Percentiles rank a stretch among this genome's conserved stretches.
phyloP scores from a whole-genome alignment of 1,140 invertebrate species.

The Solen grandis region DNA sequence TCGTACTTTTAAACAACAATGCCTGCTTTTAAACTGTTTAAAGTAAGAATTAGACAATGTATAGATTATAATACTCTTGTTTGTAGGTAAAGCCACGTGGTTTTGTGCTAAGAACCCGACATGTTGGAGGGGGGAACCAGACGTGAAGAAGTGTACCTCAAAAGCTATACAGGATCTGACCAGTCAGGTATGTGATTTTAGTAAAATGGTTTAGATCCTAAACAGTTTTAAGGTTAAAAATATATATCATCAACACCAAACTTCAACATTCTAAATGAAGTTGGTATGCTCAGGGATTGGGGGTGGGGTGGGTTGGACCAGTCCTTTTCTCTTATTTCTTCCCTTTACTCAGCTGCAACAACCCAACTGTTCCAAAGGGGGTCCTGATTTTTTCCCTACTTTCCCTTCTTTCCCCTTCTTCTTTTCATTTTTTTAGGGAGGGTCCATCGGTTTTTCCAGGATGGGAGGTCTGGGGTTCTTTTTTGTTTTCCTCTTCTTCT shows the following conservation, averaged over 20 bases:
- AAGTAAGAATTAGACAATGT: no score
- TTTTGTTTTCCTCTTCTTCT: no score
- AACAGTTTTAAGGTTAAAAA: not conserved
- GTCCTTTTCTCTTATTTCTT: no score
- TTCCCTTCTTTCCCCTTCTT: no score
- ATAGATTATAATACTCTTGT: not conserved
- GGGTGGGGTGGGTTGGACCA: no score
- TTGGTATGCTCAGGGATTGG: not conserved
- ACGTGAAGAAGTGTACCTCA: conserved; percentile 32
- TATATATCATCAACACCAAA: not conserved
- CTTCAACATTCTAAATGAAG: not conserved
- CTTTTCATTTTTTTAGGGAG: no score
- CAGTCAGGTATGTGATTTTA: conserved; percentile 8
- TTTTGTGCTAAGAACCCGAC: conserved; percentile 35
- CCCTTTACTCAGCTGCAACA: not conserved
- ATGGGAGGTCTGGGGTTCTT: no score
- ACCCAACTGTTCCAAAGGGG: conserved; percentile 2
- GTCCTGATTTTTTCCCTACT: no score
- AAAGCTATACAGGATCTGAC: conserved; percentile 22
- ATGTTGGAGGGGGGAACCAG: conserved; percentile 44
- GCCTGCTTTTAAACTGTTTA: no score
- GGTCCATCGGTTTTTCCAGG: no score
- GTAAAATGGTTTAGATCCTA: not conserved
- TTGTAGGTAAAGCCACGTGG: conserved; percentile 31
- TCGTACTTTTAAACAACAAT: no score